Base-by-base conservation (phyloP, 2,797 vertebrate genomes). In the Eleutherodactylus coqui region DNA sequence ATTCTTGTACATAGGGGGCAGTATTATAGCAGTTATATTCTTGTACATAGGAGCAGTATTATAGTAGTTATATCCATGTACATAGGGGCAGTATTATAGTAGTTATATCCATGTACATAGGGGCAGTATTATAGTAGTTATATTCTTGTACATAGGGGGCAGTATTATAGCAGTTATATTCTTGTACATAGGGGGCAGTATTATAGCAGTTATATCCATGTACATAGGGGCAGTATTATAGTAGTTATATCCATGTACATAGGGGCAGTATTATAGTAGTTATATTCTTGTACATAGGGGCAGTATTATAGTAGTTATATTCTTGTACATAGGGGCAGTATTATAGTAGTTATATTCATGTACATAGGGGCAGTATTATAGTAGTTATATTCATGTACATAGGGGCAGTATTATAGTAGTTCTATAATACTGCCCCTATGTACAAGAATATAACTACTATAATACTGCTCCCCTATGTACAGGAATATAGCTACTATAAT, bases 1-100 rank as follows among this genome's bases (percentile, higher is more conserved):
- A 64, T 64, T 64, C 60, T 64, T 64, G 60, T 64, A 64, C 10
- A 64, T 67, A 67, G 29, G 62, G 8, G n/a, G 62, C 29, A 67
- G 62, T 67, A 67, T 67, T 67, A 62, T 62, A 62, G 58, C 29
- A 62, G 58, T 62, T 62, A 62, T 58, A 51, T 51, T 51, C 49
- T 17, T 51, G 49, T 51, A 51, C 49, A 51, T 51, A 51, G 49
- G 51, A 6, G 51, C 0, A 53, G 51, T 21, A 53, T 53, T 53
- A 53, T 53, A 53, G 51, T 24, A 51, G 49, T 49, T 49, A 49
- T 49, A 49, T 49, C 16, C 47, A 2, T n/a, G n/a, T n/a, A n/a
- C n/a, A n/a, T n/a, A n/a, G n/a, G n/a, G n/a, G n/a, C n/a, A n/a
- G n/a, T n/a, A n/a, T n/a, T n/a, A n/a, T n/a, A n/a, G n/a, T n/a